These are phyloP conservation scores for Gastrophryne carolinensis DNA, from an alignment of 2,797 vertebrate genomes.

Conservation along the genomic window DNA sequence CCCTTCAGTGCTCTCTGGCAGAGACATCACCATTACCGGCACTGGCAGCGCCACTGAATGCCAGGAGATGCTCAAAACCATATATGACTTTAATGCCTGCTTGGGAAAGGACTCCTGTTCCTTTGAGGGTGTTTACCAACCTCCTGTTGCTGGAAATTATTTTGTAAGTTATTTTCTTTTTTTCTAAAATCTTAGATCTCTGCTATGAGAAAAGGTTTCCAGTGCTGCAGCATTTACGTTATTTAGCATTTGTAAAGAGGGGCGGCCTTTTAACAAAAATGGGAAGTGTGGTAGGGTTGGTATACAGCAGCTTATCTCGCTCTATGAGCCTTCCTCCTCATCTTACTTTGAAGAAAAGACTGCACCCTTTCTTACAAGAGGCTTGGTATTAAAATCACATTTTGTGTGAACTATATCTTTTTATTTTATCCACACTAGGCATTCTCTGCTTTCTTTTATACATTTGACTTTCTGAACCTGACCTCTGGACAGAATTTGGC, in stretches of 20 bases:
- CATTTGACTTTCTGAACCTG: constrained; percentile 66
- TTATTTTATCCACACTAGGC: constrained; percentile 56
- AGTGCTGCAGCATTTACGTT: no score
- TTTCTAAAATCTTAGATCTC: no score
- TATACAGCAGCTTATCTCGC: no score
- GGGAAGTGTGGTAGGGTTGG: no score
- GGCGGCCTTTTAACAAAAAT: no score
- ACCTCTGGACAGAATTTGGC: constrained; percentile 53
- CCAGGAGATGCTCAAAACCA: constrained; percentile 60
- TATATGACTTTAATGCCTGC: constrained; percentile 76
- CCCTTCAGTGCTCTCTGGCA: constrained; percentile 25
- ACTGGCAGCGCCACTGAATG: constrained; percentile 73
- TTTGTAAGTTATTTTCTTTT: constrained; percentile 72
- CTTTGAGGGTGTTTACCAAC: constrained; percentile 81
- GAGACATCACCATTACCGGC: constrained; percentile 65
- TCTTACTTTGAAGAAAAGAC: no score
- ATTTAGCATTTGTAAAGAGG: no score
- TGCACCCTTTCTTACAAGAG: no score
- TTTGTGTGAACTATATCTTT: not conserved
- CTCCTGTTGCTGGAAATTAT: constrained; percentile 75
- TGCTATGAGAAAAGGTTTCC: no score
- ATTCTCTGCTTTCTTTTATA: constrained; percentile 68
- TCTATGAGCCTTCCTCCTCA: no score
- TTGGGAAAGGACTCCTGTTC: constrained; percentile 67
- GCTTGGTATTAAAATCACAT: not conserved